Evolutionary conservation across 2,888 invertebrate species (phyloP).

Genomic region (Strigamia crassipes): DNA sequence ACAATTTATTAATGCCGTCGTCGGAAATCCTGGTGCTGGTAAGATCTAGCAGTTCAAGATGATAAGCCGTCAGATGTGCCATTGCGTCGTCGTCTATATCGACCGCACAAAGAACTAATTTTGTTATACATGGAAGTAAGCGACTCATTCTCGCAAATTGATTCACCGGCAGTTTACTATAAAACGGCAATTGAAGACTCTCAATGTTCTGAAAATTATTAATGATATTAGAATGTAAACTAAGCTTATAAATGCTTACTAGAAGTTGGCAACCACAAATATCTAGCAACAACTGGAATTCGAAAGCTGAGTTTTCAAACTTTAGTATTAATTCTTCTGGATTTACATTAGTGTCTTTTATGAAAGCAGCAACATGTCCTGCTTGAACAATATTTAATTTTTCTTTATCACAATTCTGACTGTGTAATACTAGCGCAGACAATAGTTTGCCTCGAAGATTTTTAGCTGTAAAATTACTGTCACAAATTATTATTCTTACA

Average conservation of each 20-base stretch:
- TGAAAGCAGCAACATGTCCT: background rate
- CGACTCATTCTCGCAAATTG: background rate
- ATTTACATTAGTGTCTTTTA: too few relatives aligned
- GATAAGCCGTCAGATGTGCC: background rate
- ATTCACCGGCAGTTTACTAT: background rate
- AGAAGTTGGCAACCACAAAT: background rate
- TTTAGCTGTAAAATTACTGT: background rate
- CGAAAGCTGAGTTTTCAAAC: background rate
- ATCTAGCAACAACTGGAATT: conserved; percentile 1
- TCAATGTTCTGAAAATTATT: background rate
- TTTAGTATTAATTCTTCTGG: background rate
- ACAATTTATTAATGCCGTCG: background rate
- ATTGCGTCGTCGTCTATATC: background rate
- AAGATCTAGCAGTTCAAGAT: background rate
- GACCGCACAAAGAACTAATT: background rate
- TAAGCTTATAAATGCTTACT: background rate
- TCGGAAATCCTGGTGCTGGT: background rate
- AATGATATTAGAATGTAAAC: background rate
- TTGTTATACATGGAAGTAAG: background rate
- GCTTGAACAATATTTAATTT: background rate
- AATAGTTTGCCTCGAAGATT: background rate
- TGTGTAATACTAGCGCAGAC: background rate
- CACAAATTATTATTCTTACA: background rate
- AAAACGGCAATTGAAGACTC: background rate
- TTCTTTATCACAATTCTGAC: background rate